These are phyloP conservation scores for Eubasilissa regina DNA, from an alignment of 1,140 invertebrate genomes.

Conservation along the genomic window DNA sequence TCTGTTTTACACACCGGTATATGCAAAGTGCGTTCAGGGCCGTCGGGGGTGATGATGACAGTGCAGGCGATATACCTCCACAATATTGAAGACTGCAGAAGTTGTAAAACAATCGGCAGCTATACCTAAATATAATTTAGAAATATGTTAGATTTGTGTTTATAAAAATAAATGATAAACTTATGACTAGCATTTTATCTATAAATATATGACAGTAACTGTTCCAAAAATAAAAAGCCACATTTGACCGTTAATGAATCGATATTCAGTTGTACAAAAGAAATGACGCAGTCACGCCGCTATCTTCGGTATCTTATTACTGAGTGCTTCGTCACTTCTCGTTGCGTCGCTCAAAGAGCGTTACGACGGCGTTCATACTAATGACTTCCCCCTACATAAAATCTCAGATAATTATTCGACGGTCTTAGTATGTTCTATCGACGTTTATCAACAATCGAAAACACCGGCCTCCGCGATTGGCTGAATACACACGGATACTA, in stretches of 20 bases:
- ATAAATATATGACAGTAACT: too few relatives aligned
- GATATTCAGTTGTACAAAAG: too few relatives aligned
- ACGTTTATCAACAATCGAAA: slow-evolving; percentile 14
- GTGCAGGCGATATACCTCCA: too few relatives aligned
- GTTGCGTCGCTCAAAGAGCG: slow-evolving; percentile 12
- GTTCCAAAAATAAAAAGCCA: too few relatives aligned
- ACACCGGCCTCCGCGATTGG: neutral
- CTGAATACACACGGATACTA: neutral
- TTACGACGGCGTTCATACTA: neutral
- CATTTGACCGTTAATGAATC: too few relatives aligned
- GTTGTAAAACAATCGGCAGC: too few relatives aligned
- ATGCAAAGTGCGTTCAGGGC: too few relatives aligned
- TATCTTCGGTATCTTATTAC: neutral
- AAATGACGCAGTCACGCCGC: neutral
- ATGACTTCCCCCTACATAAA: neutral
- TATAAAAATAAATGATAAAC: slow-evolving; percentile 9
- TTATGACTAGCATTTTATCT: neutral
- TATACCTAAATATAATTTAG: too few relatives aligned
- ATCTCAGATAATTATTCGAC: slow-evolving; percentile 22
- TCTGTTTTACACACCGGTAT: too few relatives aligned
- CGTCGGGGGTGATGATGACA: too few relatives aligned
- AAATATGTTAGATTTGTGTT: too few relatives aligned
- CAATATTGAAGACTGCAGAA: too few relatives aligned
- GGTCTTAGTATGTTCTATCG: slow-evolving; percentile 1
- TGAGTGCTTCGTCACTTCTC: slow-evolving; percentile 1